Base-by-base conservation (phyloP, 2,113 vertebrate species). In the Phyllostomus discolor region DNA sequence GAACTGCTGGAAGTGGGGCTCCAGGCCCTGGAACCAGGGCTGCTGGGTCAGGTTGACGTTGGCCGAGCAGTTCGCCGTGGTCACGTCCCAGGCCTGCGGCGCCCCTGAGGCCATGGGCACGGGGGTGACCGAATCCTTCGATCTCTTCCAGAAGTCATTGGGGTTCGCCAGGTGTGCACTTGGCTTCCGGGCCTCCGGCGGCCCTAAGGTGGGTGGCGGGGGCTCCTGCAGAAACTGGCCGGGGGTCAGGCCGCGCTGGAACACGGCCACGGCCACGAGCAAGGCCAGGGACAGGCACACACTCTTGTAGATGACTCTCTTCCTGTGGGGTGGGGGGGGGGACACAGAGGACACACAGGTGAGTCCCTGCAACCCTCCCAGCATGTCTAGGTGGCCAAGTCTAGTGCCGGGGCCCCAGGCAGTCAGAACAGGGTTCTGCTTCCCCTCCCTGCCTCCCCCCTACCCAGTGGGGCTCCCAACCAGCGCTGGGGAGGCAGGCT, bases 1-100 rank as follows among this genome's bases (percentile, higher is more conserved):
- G 50, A 99, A 99, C 98, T 99, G 99, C 97, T 98, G 98, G 98
- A 99, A 99, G 91, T 99, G 99, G 4, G 97, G 97, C 96, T 99
- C 99, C 92, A 99, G 97, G 19, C 98, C 94, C 33, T 70, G 98
- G 97, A 99, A 99, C 99, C 99, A 99, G 22, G 98, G 91, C 69
- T 98, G 92, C 15, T 98, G 98, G 17, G 99, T 99, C 72, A 99
- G 67, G 98, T 99, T 99, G 92, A 95, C 66, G 94, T 99, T 99
- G 97, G 98, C 98, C 0, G 98, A 99, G 93, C 99, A 99, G 98
- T 99, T 99, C 90, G 98, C 97, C 93, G 96, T 98, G 50, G 97
- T 98, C 92, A 99, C 95, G 2, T 99, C 99, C 99, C 99, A 99
- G 72, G 94, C 89, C 82, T 98, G 95, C 0, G 72, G 87, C 24